These are phyloP conservation scores for Tetragonula carbonaria DNA, from an alignment of 2,888 invertebrate genomes.

Conservation along the genomic window DNA sequence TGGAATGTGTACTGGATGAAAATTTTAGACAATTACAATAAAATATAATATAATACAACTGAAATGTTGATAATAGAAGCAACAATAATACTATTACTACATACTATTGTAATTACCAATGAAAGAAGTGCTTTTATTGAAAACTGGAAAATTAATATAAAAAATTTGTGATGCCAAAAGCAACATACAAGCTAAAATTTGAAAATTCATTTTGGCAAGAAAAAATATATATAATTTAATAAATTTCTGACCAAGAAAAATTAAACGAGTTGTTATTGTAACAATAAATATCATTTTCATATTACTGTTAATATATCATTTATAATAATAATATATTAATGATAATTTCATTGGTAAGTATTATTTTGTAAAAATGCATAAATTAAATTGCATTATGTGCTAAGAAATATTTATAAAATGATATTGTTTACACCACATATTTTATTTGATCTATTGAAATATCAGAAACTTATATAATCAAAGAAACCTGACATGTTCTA, in stretches of 20 bases:
- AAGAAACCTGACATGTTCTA: neutral
- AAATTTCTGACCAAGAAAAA: constrained; percentile 39
- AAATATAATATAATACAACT: constrained; percentile 55
- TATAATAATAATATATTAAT: constrained; percentile 29
- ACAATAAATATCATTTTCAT: constrained; percentile 21
- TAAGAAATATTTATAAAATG: constrained; percentile 31
- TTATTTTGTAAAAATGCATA: constrained; percentile 35
- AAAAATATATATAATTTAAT: constrained; percentile 19
- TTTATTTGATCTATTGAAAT: constrained; percentile 12
- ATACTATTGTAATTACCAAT: neutral
- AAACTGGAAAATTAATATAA: constrained; percentile 40
- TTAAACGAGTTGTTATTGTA: constrained; percentile 46
- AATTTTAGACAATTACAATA: constrained; percentile 55
- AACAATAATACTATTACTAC: constrained; percentile 37
- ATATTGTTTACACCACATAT: constrained; percentile 31
- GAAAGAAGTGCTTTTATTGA: constrained; percentile 37
- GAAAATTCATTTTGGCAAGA: constrained; percentile 42
- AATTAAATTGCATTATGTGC: constrained; percentile 12
- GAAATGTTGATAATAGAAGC: constrained; percentile 48
- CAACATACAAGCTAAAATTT: constrained; percentile 56
- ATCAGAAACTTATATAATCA: constrained; percentile 21
- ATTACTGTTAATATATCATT: constrained; percentile 25
- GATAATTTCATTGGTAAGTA: constrained; percentile 28
- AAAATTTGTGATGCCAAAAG: constrained; percentile 34
- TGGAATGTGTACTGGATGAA: constrained; percentile 81